Base-by-base conservation (phyloP, 2,797 vertebrate genomes). In the Linurgus olivaceus region DNA sequence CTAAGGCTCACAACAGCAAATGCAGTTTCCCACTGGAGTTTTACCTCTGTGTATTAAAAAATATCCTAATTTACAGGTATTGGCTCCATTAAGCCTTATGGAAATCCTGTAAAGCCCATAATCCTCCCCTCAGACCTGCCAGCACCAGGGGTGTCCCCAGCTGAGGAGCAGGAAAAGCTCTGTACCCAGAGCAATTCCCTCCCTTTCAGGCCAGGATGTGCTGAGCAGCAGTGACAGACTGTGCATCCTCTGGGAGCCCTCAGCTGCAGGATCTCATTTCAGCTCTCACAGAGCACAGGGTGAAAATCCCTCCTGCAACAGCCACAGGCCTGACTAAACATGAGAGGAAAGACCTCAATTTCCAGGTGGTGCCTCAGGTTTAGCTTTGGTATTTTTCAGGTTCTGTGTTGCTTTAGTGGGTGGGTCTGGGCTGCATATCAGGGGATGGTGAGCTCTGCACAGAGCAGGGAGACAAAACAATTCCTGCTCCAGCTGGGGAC, bases 11-110 rank as follows among this genome's bases (percentile, higher is more conserved):
- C 58, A 73, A 71, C 74, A 89, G 91, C 66, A 68, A 88, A 59
- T 5, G 66, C 71, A 29, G 65, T 18, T 84, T 77, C 66, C 67
- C 26, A 6, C 26, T 44, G 71, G 82, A 90, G 48, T 81, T 86
- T 87, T 48, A 93, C 83, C 90, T 94, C 80, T 12, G 16, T 33
- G 33, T 82, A 90, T 94, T 68, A 77, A 96, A 96, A 96, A 65
- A 61, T 37, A 86, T 24, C 84, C 73, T 54, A 11, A 88, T 92
- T 90, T 78, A 80, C 70, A 83, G 38, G 86, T 44, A 10, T 20
- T 55, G 68, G 55, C 48, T 83, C 62, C 63, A 26, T 81, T 59
- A 62, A 92, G 26, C 63, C 65, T 78, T 52, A 5, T 4, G 50
- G 58, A 86, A 67, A 37, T 33, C 8, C 61, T 19, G 51, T 10